Base-by-base conservation (phyloP, 2,797 vertebrate genomes). In the Chaetodon trifasciatus region DNA sequence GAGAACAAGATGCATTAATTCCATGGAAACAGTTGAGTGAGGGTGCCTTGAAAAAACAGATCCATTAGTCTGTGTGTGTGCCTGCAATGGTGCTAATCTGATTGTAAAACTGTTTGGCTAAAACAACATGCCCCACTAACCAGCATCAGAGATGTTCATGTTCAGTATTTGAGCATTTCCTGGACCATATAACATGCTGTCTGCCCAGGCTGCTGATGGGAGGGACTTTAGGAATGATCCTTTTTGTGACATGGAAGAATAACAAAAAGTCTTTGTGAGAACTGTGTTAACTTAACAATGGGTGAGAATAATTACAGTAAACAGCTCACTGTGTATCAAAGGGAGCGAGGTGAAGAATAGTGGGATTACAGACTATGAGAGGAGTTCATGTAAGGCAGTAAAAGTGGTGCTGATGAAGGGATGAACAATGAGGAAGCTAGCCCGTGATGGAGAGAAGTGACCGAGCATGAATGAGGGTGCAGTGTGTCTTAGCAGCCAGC, bases 11-110 rank as follows among this genome's bases (percentile, higher is more conserved):
- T 93, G 91, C 89, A 93, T 94, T 90, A 87, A 93, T 95, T 92
- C 92, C 89, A 86, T 79, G 92, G 91, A 93, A 95, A 93, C 91
- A 93, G 87, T 90, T 95, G 92, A 94, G 93, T 93, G 93, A 93
- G 88, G 88, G 90, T 92, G 91, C 93, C 86, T 89, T 88, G 88
- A 84, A 93, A 94, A 93, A 90, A 92, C 91, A 92, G 84, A 92
- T 69, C 87, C 93, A 95, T 92, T 93, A 91, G 90, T 32, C 28
- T 32, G 2, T 88, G 88, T 81, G 76, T 90, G 87, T 87, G 88
- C 84, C 91, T 92, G 90, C 87, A 73, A 69, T 85, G 83, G 81
- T 88, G 84, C 90, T 95, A 95, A 95, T 94, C 92, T 93, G 88
- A 95, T 94, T 93, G 90, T 89, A 86, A 91, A 93, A 93, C 91